Evolutionary conservation across 2,888 invertebrate genomes (phyloP), one percentile per base, ranked within the genome.

Genomic region (Eubasilissa splendida): DNA sequence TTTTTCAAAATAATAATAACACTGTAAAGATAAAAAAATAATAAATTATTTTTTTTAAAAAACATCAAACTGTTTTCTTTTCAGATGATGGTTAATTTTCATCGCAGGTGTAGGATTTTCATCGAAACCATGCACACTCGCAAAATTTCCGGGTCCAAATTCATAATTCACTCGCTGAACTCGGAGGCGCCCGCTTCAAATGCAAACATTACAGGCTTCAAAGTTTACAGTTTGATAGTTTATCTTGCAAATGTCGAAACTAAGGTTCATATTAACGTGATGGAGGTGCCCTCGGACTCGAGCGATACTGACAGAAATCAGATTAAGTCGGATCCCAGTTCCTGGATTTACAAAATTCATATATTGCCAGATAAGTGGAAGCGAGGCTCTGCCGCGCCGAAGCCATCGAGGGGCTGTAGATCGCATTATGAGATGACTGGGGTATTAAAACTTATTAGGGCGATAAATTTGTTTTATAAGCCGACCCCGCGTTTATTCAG

Each of bases 161-260:
- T 42, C 42, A 42, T 8, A 63, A 33, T 63, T 12, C 63, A 33
- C 63, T 10, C 14, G 66, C 22, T 22, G n/a, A 58, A n/a, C 4
- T n/a, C 58, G 12, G 9, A 9, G n/a, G 33, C 33, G 70, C 33
- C 50, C 14, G 42, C 75, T 42, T 50, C 56, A n/a, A 58, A 52
- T 54, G 54, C 42, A 68, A 77, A 77, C 66, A 50, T 22, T 60
- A 50, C 76, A 50, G 14, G 76, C 63, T 76, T 22, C 65, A 52
- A 63, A 65, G 65, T 65, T 56, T 60, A 60, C 56, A 22, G 31
- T n/a, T 53, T 74, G 74, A 79, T 79, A 74, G 79, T 79, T 79
- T 79, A 79, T 79, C 74, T 65, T 79, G 65, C 73, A 74, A 60
- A 79, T 63, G 79, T 79, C 79, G 74, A 79, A 79, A 79, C 42